Evolutionary conservation across 1,140 invertebrate species (phyloP), one percentile per base, ranked within the genome.

Genomic region (Lepidurus packardi): DNA sequence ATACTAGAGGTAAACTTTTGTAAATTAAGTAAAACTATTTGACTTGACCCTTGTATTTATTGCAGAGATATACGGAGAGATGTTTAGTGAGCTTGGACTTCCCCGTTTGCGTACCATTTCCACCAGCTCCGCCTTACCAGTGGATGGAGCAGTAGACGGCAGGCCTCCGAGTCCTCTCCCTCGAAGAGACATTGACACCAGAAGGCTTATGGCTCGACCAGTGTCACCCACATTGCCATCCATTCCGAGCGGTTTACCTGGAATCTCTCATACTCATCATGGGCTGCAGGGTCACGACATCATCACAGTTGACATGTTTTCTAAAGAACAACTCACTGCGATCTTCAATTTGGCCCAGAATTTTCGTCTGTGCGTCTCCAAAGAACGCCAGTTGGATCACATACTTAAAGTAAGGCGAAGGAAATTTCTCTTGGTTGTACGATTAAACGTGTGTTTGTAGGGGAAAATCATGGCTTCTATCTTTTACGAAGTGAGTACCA

Each of bases 401-500:
- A 90, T 98, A 81, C 85, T 98, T 43, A 92, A 89, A 85, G 91
- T 91, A 85, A 82, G 77, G 1, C 25, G 25, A 75, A 21, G 34
- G 2, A 16, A 3, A 34, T 41, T 45, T 65, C 79, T 78, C 1
- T 53, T 43, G 25, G 13, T 13, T 78, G 9, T 34, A 6, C n/a
- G 11, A 9, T 16, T 75, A 34, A 43, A 75, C 25, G 7, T 7
- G 79, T 82, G 73, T 81, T 83, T 81, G 10, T 79, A 93, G 88
- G 97, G 96, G 73, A 97, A 97, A 88, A 88, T 98, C 1, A 93
- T 99, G 92, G 93, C 94, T 16, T 95, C 93, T 0, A 91, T 99
- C 83, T 99, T 99, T 85, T 99, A 97, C 86, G 98, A 99, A 89
- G 94, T 93, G 0, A 98, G 95, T 82, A 99, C 98, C 0, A 88